Percentiles rank a stretch among this genome's conserved stretches.
phyloP scores from a whole-genome alignment of 2,113 vertebrate genomes.

The Collichthys lucidus region DNA sequence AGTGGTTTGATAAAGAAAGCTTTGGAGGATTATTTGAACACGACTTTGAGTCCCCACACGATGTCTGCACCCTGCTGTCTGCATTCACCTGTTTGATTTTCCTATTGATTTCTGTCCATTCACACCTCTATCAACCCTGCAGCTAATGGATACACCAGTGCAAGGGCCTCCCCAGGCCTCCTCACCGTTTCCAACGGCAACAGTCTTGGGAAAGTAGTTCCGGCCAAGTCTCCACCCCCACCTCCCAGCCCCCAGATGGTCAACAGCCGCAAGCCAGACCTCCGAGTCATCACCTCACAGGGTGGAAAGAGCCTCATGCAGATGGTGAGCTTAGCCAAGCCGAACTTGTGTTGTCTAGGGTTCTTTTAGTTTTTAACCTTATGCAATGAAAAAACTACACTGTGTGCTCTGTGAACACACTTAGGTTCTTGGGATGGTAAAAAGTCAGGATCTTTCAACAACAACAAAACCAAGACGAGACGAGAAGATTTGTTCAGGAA shows the following conservation, averaged over 20 bases:
- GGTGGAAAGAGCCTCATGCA: slow-evolving; percentile 95
- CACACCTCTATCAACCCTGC: slow-evolving; percentile 55
- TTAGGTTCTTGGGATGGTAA: background rate
- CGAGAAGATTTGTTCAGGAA: background rate
- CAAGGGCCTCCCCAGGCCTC: slow-evolving; percentile 94
- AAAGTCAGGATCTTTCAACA: background rate
- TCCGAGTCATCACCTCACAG: slow-evolving; percentile 97
- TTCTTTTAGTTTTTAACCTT: slow-evolving; percentile 28
- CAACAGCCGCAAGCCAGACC: slow-evolving; percentile 93
- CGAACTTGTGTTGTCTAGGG: slow-evolving; percentile 13
- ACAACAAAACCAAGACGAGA: background rate
- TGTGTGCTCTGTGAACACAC: background rate
- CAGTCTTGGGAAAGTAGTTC: slow-evolving; percentile 94
- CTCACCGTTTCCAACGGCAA: slow-evolving; percentile 95
- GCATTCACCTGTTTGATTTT: slow-evolving; percentile 67
- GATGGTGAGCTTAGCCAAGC: slow-evolving; percentile 89
- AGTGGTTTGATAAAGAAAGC: slow-evolving; percentile 14
- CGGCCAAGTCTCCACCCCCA: slow-evolving; percentile 92
- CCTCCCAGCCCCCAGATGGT: slow-evolving; percentile 88
- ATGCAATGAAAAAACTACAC: background rate
- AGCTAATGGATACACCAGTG: slow-evolving; percentile 97
- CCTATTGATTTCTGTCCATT: slow-evolving; percentile 62
- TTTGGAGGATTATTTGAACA: slow-evolving; percentile 38
- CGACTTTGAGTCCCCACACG: slow-evolving; percentile 1
- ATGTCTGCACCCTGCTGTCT: slow-evolving; percentile 30